Evolutionary conservation across 2,888 invertebrate species (phyloP).

Genomic region (Malthinus seriepunctatus): DNA sequence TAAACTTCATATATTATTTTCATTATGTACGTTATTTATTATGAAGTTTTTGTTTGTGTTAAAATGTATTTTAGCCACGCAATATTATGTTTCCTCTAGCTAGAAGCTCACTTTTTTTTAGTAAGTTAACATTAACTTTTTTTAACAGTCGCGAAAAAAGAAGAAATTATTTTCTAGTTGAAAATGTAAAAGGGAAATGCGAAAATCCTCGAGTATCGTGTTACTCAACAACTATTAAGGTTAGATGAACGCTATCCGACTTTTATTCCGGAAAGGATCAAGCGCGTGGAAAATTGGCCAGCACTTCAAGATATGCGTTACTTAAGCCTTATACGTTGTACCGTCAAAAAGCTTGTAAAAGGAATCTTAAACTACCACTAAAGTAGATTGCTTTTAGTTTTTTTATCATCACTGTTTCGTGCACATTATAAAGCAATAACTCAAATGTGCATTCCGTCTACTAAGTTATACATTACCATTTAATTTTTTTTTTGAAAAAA

Average conservation of each 20-base stretch:
- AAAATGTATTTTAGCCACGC: no score
- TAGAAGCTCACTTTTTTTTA: no score
- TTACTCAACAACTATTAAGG: constrained; percentile 32
- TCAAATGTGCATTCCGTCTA: constrained; percentile 1
- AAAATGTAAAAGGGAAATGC: constrained; percentile 18
- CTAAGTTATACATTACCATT: neutral
- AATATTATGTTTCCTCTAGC: no score
- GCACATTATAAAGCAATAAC: constrained; percentile 23
- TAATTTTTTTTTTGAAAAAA: neutral
- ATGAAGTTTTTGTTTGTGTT: no score
- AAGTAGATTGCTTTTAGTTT: constrained; percentile 30
- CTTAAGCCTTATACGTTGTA: constrained; percentile 38
- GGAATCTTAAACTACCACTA: constrained; percentile 32
- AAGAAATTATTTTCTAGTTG: neutral
- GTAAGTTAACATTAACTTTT: no score
- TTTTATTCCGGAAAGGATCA: constrained; percentile 44
- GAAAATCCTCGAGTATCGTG: constrained; percentile 30
- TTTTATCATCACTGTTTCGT: constrained; percentile 27
- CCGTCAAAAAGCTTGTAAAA: constrained; percentile 33
- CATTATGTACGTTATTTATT: no score
- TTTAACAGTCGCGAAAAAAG: no score
- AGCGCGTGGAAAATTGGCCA: constrained; percentile 47
- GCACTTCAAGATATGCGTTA: constrained; percentile 43
- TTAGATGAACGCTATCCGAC: constrained; percentile 30
- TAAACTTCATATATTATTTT: no score